Percentiles rank a stretch among this genome's conserved stretches.
These are phyloP conservation scores for Acanthornis magna DNA, from an alignment of 2,797 vertebrate genomes.

Conservation along the genomic window DNA sequence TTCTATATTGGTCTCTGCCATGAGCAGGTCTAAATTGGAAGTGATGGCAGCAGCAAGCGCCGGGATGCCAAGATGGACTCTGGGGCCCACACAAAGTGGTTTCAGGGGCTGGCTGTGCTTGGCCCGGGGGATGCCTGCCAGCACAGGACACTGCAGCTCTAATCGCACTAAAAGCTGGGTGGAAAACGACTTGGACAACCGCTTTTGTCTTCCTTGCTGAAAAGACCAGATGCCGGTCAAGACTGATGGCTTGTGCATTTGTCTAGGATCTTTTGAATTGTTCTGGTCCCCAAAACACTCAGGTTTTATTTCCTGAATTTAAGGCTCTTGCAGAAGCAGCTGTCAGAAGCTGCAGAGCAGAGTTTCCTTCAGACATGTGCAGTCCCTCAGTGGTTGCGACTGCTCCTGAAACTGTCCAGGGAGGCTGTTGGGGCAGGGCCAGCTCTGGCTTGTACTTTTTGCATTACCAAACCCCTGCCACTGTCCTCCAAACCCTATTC, in stretches of 20 bases:
- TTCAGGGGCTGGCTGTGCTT: background rate
- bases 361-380: background rate
- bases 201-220: background rate
- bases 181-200: background rate
- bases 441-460: background rate
- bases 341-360: background rate
- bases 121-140: background rate
- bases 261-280: background rate
- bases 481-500: background rate
- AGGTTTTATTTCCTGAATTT: background rate
- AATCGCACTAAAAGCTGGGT: background rate
- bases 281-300: background rate
- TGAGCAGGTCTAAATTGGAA: background rate
- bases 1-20: constrained; percentile 1
- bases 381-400: background rate
- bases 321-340: background rate
- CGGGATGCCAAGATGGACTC: background rate
- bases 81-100: background rate
- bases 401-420: background rate
- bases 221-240: background rate
- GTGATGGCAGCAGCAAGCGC: background rate
- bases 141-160: background rate
- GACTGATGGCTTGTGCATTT: background rate
- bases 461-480: background rate
- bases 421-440: background rate